Evolutionary conservation across 2,113 vertebrate genomes (phyloP).

Genomic region (Phrynosoma blainvillii): DNA sequence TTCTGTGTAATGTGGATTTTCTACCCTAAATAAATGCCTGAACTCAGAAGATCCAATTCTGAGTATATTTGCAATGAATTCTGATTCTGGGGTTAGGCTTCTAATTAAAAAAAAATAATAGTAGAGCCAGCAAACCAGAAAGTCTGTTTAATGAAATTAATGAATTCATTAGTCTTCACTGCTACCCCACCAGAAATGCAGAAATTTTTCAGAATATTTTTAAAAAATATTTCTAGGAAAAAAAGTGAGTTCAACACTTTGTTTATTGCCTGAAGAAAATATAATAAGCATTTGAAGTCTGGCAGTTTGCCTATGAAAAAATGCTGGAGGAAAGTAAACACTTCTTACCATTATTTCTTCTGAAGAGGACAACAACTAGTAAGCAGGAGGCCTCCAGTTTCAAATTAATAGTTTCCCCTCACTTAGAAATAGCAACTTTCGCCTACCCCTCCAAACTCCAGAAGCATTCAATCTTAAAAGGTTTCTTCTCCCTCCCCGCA

Average conservation of each 20-base stretch:
- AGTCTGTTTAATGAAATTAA: too few species aligned
- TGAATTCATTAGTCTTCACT: too few species aligned
- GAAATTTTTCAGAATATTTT: too few species aligned
- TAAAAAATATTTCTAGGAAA: not conserved
- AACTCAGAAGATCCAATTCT: too few species aligned
- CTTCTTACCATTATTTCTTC: too few species aligned
- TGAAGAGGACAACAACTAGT: not conserved
- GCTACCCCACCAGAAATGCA: too few species aligned
- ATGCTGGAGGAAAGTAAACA: not conserved
- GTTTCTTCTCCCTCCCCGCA: conserved; percentile 36
- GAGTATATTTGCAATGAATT: too few species aligned
- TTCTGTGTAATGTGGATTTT: too few species aligned
- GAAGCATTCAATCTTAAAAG: conserved; percentile 44
- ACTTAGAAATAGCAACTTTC: not conserved
- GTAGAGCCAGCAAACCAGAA: too few species aligned
- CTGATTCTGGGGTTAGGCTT: too few species aligned
- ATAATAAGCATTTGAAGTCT: not conserved
- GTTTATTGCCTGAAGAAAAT: not conserved
- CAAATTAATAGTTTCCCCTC: not conserved
- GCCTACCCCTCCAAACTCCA: not conserved
- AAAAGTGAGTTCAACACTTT: not conserved
- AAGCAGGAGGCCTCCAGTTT: not conserved
- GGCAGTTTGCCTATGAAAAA: not conserved
- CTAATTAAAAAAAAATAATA: too few species aligned
- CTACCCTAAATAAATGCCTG: too few species aligned